Evolutionary conservation across 2,888 invertebrate genomes (phyloP), one percentile per base, ranked within the genome.

Genomic region (Celastrina argiolus): DNA sequence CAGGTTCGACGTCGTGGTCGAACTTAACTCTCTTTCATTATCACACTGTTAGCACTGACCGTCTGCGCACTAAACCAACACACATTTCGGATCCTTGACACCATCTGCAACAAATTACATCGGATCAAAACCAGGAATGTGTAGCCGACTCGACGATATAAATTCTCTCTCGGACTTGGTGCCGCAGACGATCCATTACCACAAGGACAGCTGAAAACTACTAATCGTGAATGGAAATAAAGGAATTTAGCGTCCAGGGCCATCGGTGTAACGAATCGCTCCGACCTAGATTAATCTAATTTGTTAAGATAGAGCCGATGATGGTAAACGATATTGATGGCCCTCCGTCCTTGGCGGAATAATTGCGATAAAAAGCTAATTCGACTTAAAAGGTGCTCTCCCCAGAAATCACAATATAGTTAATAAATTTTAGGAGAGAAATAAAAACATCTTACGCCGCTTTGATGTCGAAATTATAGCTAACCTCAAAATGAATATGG

Each of bases 1-100:
- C 72, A 76, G 71, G 78, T 84, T 86, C 82, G 88, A 85, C 90
- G 91, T 86, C 81, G 87, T 90, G 87, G 76, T 81, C 83, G 81
- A 78, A 76, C 73, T 76, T 84, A 75, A 87, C 80, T 70, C 81
- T 83, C 81, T 79, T 72, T 83, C 77, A 75, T 75, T 76, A 77
- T 81, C 83, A 82, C 83, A 78, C 70, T 74, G 74, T 76, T 69
- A 72, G 76, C 75, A 76, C 78, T 73, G 70, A 71, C 72, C 72
- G 34, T 61, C 18, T 74, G 71, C 72, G 72, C 76, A 73, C 76
- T 83, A 71, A 79, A 72, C 75, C 73, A 74, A 70, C 75, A 74
- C 73, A 72, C 70, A 66, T 58, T 70, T 66, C 56, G 61, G 76
- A 74, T 76, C 2, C 39, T 14, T 22, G 18, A 22, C 22, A 39